Evolutionary conservation across 2,113 vertebrate species (phyloP), one percentile per base, ranked within the genome.

Genomic region (Carassius gibelio): DNA sequence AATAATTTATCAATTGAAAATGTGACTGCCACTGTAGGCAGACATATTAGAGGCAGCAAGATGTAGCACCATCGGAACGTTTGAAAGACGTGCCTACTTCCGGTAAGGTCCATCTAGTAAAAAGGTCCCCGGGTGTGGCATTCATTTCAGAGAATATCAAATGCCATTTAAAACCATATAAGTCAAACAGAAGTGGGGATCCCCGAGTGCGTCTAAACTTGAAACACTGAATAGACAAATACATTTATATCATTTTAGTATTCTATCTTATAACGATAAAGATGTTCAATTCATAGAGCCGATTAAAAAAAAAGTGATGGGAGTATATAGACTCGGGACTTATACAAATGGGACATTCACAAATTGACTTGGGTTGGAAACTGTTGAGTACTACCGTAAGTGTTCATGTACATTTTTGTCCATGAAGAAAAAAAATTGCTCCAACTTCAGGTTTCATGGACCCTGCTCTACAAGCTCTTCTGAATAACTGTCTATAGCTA

Each of bases 61-160:
- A 15, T 38, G 52, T 36, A 78, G 55, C 10, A 62, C 76, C 15
- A 30, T 5, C 62, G 86, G 88, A 84, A 84, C 45, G 0, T 15
- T 75, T 84, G 17, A 14, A n/a, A 75, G 84, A 61, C 84, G 86
- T 62, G 84, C 86, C 62, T 8, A 36, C 38, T 82, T 89, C 86
- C 84, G 62, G 77, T 57, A 50, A 1, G 4, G 1, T 50, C 42
- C 57, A 81, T 10, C 76, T 62, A 21, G 23, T 30, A 62, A 38
- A 61, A 62, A n/a, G 1, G 10, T 71, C 45, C 62, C 45, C 15
- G 17, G 19, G 23, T 48, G n/a, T 42, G 78, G 61, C 13, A 11
- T 3, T 66, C 4, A 26, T 14, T 68, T 66, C 4, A 5, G 36
- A 59, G 2, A 8, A 21, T 17, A 21, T 57, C 7, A 55, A 57